Percentiles rank a stretch among this genome's conserved stretches.
Conservation (phyloP, 2,888 invertebrate species). For the Erynnis tages region DNA sequence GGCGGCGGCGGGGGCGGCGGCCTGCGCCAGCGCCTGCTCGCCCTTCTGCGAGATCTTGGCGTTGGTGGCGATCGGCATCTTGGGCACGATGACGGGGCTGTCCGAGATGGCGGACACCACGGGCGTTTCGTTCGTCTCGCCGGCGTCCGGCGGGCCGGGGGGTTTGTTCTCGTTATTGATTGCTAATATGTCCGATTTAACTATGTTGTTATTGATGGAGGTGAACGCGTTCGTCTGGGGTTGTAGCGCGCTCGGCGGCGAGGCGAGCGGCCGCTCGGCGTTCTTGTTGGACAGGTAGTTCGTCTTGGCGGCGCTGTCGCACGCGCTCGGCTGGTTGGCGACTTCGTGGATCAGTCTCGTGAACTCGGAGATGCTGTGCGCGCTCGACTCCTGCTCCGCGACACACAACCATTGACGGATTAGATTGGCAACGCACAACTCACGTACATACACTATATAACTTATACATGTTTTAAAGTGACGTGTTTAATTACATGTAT, state of each 20-base stretch:
- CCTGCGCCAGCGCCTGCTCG: slow-evolving; percentile 46
- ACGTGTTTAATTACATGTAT: too few species aligned
- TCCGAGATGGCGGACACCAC: slow-evolving; percentile 87
- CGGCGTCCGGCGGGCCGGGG: slow-evolving; percentile 56
- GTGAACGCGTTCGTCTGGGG: slow-evolving; percentile 66
- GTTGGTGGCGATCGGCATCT: slow-evolving; percentile 63
- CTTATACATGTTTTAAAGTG: too few species aligned
- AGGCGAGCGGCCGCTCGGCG: slow-evolving; percentile 52
- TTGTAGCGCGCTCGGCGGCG: slow-evolving; percentile 51
- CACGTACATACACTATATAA: too few species aligned
- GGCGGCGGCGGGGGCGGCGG: slow-evolving; percentile 43
- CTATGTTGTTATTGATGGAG: slow-evolving; percentile 69
- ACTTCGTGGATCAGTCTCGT: slow-evolving; percentile 70
- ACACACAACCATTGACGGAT: neutral
- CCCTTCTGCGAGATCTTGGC: slow-evolving; percentile 65
- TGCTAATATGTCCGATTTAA: slow-evolving; percentile 71
- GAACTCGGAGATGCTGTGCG: slow-evolving; percentile 71
- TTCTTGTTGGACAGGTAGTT: slow-evolving; percentile 52
- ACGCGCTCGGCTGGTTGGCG: slow-evolving; percentile 59
- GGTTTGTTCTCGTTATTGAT: slow-evolving; percentile 64
- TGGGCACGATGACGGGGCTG: slow-evolving; percentile 84
- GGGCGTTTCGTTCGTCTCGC: slow-evolving; percentile 77
- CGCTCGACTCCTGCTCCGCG: slow-evolving; percentile 48
- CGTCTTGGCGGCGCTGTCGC: slow-evolving; percentile 55
- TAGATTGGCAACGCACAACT: too few species aligned